Conservation (phyloP, 1,140 invertebrate genomes). For the Hermetia illucens region DNA sequence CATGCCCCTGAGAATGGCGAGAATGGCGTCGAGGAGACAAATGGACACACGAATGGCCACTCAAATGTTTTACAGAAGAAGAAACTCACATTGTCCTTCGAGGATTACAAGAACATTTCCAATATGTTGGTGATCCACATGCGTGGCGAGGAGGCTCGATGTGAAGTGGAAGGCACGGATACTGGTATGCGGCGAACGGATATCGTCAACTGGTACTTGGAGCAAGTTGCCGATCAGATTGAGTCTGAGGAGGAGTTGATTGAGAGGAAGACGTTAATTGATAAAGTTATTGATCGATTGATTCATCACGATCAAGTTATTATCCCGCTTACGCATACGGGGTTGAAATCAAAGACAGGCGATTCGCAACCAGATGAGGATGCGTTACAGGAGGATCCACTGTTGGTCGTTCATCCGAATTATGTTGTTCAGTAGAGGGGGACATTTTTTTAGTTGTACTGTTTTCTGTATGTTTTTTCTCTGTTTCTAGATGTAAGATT, state of each 20-base stretch:
- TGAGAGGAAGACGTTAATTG: conserved; percentile 78
- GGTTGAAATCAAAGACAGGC: conserved; percentile 35
- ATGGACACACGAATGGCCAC: conserved; percentile 1
- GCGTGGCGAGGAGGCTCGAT: conserved; percentile 62
- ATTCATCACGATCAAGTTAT: conserved; percentile 86
- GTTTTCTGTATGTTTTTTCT: too few relatives aligned
- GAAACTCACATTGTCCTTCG: conserved; percentile 81
- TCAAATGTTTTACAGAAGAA: conserved; percentile 42
- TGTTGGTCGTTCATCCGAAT: conserved; percentile 91
- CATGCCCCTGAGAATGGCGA: conserved; percentile 9
- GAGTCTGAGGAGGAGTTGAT: conserved; percentile 84
- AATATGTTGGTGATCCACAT: conserved; percentile 86
- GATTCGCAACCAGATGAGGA: conserved; percentile 32
- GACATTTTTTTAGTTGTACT: too few relatives aligned
- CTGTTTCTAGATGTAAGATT: too few relatives aligned
- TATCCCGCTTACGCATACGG: conserved; percentile 66
- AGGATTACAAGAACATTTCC: conserved; percentile 86
- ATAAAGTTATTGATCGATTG: conserved; percentile 89
- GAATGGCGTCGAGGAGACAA: conserved; percentile 8
- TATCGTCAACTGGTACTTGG: conserved; percentile 89
- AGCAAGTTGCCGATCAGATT: conserved; percentile 74
- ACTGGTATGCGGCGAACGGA: conserved; percentile 65
- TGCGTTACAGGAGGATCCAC: conserved; percentile 62
- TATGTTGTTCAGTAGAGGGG: conserved; percentile 68
- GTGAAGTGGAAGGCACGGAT: conserved; percentile 43